Evolutionary conservation across 2,888 invertebrate species (phyloP), one percentile per base, ranked within the genome.

Genomic region (Protophormia terraenovae): DNA sequence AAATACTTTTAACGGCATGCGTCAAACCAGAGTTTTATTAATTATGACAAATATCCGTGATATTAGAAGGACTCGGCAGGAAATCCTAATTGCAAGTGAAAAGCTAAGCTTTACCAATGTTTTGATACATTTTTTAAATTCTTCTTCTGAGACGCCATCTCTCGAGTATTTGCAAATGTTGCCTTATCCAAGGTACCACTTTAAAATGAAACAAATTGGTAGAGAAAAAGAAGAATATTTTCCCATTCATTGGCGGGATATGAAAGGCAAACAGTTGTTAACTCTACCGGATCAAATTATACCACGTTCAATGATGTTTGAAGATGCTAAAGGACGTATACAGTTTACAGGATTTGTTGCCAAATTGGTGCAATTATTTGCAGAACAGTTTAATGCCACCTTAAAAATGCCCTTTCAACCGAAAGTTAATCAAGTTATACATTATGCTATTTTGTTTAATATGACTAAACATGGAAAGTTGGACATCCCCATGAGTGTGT

Each of bases 231-330:
- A 22, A 24, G 1, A 47, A 27, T 83, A 75, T 38, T 85, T 67
- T n/a, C 64, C 47, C 10, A 32, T 7, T 0, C 53, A 72, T 12
- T 64, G 38, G 38, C 24, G 58, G 2, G 27, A 84, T 41, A 53
- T 84, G 67, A 27, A 73, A 12, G 81, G 77, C 7, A 73, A 71
- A 60, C 24, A 53, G 2, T 72, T 91, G 0, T 22, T 7, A 1
- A 86, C 84, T 0, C 8, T 88, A n/a, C 86, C 88, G 19, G 89
- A 89, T 50, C 88, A 89, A 35, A 19, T 85, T 2, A 55, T 87
- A 6, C 91, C 90, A 0, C 87, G 88, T 1, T 76, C 87, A 0
- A 58, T 89, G 0, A 24, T 87, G 10, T 89, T 87, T 66, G 71
- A 4, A 7, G 72, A 88, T 71, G 12, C 24, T 5, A 38, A 64